Evolutionary conservation across 37 sponge, comb jelly and placozoan species (phyloP).

Genomic region (Cliona cf. orientalis): DNA sequence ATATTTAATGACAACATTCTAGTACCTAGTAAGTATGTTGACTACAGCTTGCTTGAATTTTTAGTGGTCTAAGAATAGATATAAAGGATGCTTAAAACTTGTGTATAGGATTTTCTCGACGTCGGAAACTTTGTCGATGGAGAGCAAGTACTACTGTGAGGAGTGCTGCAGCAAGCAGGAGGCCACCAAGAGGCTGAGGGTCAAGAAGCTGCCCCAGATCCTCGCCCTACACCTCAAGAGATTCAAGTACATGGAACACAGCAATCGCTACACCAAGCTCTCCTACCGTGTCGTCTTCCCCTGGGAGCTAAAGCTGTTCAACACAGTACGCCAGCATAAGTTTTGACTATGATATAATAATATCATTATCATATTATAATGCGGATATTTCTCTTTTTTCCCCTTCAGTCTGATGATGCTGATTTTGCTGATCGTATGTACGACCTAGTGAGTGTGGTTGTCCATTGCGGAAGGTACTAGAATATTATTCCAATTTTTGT

Average conservation of each 20-base stretch:
- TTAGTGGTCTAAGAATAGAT: not conserved
- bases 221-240: slow-evolving; percentile 97
- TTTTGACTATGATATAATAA: not conserved
- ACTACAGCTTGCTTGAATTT: not conserved
- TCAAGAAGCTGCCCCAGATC: slow-evolving; percentile 91
- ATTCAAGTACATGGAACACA: slow-evolving; percentile 94
- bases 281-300: slow-evolving; percentile 96
- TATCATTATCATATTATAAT: not conserved
- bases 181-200: slow-evolving; percentile 91
- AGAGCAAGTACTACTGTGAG: slow-evolving; percentile 97
- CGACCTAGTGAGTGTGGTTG: slow-evolving; percentile 89
- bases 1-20: not conserved
- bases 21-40: not conserved
- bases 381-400: too few species aligned
- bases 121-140: slow-evolving; percentile 83
- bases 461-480: slow-evolving; percentile 92
- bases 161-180: slow-evolving; percentile 98
- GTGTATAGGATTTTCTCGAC: slow-evolving; percentile 71
- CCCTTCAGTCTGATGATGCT: slow-evolving; percentile 78
- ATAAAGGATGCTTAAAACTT: not conserved
- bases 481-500: not conserved
- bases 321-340: slow-evolving; percentile 64
- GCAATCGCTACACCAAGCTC: slow-evolving; percentile 87
- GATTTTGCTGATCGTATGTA: slow-evolving; percentile 85
- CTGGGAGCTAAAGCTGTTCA: slow-evolving; percentile 94